These are phyloP conservation scores for Tetanocera ferruginea DNA, from an alignment of 2,888 invertebrate genomes.

Conservation along the genomic window DNA sequence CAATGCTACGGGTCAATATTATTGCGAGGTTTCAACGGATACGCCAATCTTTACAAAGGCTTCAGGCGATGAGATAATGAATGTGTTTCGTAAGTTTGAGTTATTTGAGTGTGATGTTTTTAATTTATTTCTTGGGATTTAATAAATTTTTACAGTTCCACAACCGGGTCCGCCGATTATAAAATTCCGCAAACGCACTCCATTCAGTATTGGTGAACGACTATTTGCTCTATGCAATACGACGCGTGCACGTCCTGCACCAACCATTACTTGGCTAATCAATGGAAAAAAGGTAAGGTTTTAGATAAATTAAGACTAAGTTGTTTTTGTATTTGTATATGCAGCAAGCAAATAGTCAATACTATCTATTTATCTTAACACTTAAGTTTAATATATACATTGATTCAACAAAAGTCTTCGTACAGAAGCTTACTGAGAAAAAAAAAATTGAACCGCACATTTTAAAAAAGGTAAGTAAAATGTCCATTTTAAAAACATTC, in stretches of 20 bases:
- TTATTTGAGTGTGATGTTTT: slow-evolving; percentile 21
- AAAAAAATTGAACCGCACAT: no score
- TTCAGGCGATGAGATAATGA: slow-evolving; percentile 82
- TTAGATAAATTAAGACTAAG: no score
- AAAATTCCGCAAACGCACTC: slow-evolving; percentile 74
- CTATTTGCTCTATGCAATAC: slow-evolving; percentile 80
- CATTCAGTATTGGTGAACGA: slow-evolving; percentile 74
- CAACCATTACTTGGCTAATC: slow-evolving; percentile 80
- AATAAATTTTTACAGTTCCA: slow-evolving; percentile 69
- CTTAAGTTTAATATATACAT: no score
- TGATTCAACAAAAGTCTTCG: no score
- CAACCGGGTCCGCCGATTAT: slow-evolving; percentile 77
- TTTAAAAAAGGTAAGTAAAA: no score
- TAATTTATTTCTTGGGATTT: background rate
- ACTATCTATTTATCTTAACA: no score
- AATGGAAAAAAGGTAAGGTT: slow-evolving; percentile 77
- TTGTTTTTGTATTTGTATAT: no score
- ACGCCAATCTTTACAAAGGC: slow-evolving; percentile 86
- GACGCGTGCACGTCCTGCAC: slow-evolving; percentile 77
- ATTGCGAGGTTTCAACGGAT: slow-evolving; percentile 85
- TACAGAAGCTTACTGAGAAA: no score
- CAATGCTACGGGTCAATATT: slow-evolving; percentile 83
- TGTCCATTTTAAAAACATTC: no score
- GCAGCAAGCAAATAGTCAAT: no score
- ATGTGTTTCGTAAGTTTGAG: slow-evolving; percentile 81